These are phyloP conservation scores for Acleris literana DNA, from an alignment of 2,888 invertebrate genomes.

Conservation along the genomic window DNA sequence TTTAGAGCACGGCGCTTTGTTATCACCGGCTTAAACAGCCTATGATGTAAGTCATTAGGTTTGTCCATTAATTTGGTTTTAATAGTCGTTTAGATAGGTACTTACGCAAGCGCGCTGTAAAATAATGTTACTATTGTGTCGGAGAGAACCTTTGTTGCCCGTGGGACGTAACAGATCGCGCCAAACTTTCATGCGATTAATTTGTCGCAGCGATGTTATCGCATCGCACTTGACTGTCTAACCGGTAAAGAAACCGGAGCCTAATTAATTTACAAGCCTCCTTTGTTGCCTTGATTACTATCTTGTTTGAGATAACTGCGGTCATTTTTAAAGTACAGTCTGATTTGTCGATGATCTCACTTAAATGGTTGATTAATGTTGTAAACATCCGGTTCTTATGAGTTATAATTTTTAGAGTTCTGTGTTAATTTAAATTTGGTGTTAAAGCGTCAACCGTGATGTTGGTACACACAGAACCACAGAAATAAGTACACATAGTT, in stretches of 20 bases:
- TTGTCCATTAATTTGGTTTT: constrained; percentile 78
- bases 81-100: constrained; percentile 66
- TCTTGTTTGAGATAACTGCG: constrained; percentile 19
- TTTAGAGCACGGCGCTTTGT: constrained; percentile 50
- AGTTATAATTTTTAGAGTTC: constrained; percentile 1
- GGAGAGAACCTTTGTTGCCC: constrained; percentile 67
- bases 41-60: constrained; percentile 72
- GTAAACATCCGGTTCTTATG: constrained; percentile 19
- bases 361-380: constrained; percentile 14
- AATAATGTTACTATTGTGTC: constrained; percentile 73
- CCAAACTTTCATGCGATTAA: constrained; percentile 60
- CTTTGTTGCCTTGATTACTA: constrained; percentile 27
- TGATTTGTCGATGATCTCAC: constrained; percentile 15
- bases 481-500: too few relatives aligned
- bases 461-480: too few relatives aligned
- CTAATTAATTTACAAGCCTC: constrained; percentile 34
- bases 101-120: constrained; percentile 74
- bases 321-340: constrained; percentile 2
- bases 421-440: too few relatives aligned
- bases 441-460: too few relatives aligned
- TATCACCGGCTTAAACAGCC: constrained; percentile 53
- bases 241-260: constrained; percentile 18
- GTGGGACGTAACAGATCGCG: constrained; percentile 58
- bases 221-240: constrained; percentile 37
- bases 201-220: constrained; percentile 45